These are phyloP conservation scores for Pyralis farinalis DNA, from an alignment of 2,888 invertebrate species.

Conservation along the genomic window DNA sequence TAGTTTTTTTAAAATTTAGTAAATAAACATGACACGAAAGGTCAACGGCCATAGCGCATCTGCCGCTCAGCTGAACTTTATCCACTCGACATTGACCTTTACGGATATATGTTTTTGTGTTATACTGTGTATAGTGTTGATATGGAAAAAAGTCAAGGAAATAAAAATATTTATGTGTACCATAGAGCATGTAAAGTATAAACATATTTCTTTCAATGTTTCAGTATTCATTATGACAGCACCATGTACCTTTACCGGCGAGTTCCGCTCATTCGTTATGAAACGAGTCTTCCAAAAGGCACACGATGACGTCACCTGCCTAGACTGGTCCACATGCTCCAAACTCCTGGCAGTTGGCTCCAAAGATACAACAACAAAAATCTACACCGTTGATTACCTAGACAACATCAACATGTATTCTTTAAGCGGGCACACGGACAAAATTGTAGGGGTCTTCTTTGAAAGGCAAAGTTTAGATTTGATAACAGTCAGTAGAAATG, in stretches of 20 bases:
- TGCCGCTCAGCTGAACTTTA: no score
- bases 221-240: constrained; percentile 92
- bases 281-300: constrained; percentile 91
- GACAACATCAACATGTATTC: constrained; percentile 88
- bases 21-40: no score
- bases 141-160: no score
- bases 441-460: constrained; percentile 93
- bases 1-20: no score
- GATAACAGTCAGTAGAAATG: constrained; percentile 91
- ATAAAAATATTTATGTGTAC: no score
- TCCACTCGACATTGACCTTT: no score
- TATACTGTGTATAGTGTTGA: no score
- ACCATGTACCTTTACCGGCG: constrained; percentile 89
- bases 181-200: no score
- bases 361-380: constrained; percentile 92
- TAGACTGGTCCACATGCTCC: constrained; percentile 97
- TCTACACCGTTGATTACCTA: constrained; percentile 89
- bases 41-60: no score
- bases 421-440: constrained; percentile 92
- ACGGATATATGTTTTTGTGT: no score
- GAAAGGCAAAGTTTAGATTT: constrained; percentile 92
- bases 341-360: constrained; percentile 93
- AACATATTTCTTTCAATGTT: no score
- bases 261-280: constrained; percentile 94
- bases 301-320: constrained; percentile 90